These are phyloP conservation scores for Lathamus discolor DNA, from an alignment of 2,113 vertebrate species.

Conservation along the genomic window DNA sequence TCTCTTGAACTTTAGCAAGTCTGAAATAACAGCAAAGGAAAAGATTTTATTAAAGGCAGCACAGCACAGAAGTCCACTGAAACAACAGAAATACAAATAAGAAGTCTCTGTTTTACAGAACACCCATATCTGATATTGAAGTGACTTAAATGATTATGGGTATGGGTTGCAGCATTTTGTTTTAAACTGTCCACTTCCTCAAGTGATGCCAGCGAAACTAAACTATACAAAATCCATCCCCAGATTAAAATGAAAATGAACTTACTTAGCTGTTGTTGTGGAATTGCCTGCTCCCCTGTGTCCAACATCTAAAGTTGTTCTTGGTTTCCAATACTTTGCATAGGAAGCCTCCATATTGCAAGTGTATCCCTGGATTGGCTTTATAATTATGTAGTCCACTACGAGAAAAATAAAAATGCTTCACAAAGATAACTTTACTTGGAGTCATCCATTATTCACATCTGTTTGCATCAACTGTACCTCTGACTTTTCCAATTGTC, in stretches of 20 bases:
- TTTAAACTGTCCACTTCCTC: neutral
- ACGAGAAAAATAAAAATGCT: neutral
- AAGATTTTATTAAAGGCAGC: neutral
- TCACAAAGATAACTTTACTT: neutral
- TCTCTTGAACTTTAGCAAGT: constrained; percentile 92
- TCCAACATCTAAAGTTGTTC: constrained; percentile 88
- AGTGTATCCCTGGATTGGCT: constrained; percentile 81
- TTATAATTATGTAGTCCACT: constrained; percentile 96
- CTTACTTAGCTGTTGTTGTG: constrained; percentile 86
- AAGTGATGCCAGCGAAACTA: neutral
- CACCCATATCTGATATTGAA: neutral
- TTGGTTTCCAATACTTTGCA: constrained; percentile 91
- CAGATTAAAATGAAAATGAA: neutral
- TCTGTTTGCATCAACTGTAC: constrained; percentile 65
- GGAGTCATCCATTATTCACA: neutral
- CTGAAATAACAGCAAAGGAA: constrained; percentile 69
- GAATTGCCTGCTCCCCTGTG: constrained; percentile 93
- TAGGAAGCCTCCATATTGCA: constrained; percentile 91
- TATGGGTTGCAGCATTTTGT: neutral
- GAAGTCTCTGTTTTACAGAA: neutral
- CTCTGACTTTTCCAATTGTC: constrained; percentile 95
- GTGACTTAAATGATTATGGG: neutral
- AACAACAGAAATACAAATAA: neutral
- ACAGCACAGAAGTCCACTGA: neutral
- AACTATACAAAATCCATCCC: neutral